Conservation (phyloP, 1,140 invertebrate genomes). For the Caerostris extrusa region DNA sequence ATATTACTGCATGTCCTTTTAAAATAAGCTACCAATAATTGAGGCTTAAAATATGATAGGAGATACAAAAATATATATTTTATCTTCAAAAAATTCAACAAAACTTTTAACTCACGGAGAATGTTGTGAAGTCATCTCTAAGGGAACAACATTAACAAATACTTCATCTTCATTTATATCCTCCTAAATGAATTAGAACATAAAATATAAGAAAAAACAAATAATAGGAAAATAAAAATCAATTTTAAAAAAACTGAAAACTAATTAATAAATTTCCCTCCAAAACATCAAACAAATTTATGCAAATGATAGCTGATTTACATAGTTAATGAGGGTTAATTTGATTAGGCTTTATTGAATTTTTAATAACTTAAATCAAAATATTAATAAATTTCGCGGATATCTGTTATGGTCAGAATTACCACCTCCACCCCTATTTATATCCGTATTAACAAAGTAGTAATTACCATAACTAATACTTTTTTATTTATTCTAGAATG, state of each 20-base stretch:
- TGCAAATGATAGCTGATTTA: no score
- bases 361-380: no score
- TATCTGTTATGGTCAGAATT: background rate
- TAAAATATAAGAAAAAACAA: background rate
- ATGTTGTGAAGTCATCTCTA: conserved; percentile 43
- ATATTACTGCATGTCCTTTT: no score
- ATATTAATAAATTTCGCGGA: background rate
- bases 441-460: background rate
- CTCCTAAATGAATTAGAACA: background rate
- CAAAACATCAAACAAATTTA: background rate
- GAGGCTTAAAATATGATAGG: no score
- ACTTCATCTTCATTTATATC: background rate
- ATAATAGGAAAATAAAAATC: background rate
- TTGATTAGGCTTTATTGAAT: no score
- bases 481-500: background rate
- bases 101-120: conserved; percentile 54
- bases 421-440: background rate
- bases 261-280: background rate
- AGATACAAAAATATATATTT: no score
- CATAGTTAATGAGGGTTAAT: no score
- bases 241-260: background rate
- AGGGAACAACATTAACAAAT: background rate
- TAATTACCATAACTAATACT: background rate
- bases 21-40: no score
- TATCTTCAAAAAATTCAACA: no score